Evolutionary conservation across 2,797 vertebrate genomes (phyloP), one percentile per base, ranked within the genome.

Genomic region (Siniperca scherzeri): DNA sequence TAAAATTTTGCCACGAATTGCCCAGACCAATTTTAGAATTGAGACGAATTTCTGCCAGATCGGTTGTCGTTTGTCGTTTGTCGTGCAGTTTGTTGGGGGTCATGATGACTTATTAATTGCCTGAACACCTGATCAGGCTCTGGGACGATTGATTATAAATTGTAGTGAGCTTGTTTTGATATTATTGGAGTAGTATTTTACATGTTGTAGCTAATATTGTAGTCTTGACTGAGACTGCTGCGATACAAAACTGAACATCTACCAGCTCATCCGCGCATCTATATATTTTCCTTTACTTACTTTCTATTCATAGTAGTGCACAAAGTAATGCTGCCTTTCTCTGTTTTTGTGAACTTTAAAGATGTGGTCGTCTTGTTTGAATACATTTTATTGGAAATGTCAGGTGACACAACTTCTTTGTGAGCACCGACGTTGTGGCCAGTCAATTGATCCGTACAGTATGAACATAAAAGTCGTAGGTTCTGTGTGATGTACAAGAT

Each of bases 81-180:
- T 6, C 6, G 6, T 46, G 61, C 11, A 56, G 10, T 36, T 65
- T 66, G 25, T 42, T 27, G 21, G 27, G 27, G 21, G 2, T 33
- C 27, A 36, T 12, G 12, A 33, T 3, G 6, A 40, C 40, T 46
- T 40, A 25, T 50, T 38, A 61, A 73, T n/a, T 27, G 42, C 57
- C 46, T 61, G 42, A 48, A 73, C 48, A 30, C n/a, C 16, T 19
- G 48, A 40, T 71, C 71, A 19, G 71, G 48, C 48, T 19, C 48
- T 7, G 7, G 48, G 48, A 50, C 6, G 17, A 19, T 50, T 17
- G 17, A 44, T 61, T 30, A 10, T 17, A 21, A 17, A 46, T 16
- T 71, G 21, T 7, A 12, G 30, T 61, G 42, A 50, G 21, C 14
- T 46, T 36, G 44, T 36, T 59, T 60, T 36, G 7, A 62, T 11